Evolutionary conservation across 2,888 invertebrate genomes (phyloP).

Genomic region (Philereme vetulata): DNA sequence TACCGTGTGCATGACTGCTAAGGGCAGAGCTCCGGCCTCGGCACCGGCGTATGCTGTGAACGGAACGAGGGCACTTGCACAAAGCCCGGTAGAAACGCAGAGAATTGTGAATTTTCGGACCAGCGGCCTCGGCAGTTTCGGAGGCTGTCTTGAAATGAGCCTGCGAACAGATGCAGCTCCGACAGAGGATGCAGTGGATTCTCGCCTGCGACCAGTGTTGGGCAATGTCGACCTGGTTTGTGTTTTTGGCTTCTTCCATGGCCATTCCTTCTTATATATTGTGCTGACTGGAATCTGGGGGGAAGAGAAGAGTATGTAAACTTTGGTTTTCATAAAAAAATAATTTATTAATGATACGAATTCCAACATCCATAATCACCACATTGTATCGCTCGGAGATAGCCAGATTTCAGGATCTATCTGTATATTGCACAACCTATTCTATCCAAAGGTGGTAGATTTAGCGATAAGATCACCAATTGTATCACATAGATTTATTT

Average conservation of each 20-base stretch:
- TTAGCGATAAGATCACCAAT: too few relatives aligned
- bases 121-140: slow-evolving; percentile 77
- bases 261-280: slow-evolving; percentile 77
- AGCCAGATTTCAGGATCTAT: too few relatives aligned
- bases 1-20: slow-evolving; percentile 84
- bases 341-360: too few relatives aligned
- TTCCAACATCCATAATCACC: too few relatives aligned
- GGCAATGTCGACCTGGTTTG: slow-evolving; percentile 49
- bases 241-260: slow-evolving; percentile 70
- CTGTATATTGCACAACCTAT: too few relatives aligned
- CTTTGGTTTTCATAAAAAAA: too few relatives aligned
- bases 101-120: slow-evolving; percentile 79
- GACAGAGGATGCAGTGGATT: slow-evolving; percentile 88
- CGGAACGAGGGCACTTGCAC: slow-evolving; percentile 86
- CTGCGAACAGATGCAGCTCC: slow-evolving; percentile 91
- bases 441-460: too few relatives aligned
- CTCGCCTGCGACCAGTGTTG: slow-evolving; percentile 78
- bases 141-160: slow-evolving; percentile 83
- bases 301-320: slow-evolving; percentile 6
- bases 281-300: slow-evolving; percentile 72
- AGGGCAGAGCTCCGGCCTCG: slow-evolving; percentile 85
- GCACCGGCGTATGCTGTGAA: slow-evolving; percentile 78
- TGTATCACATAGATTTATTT: too few relatives aligned
- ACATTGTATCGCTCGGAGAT: too few relatives aligned
- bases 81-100: slow-evolving; percentile 84